Evolutionary conservation across 2,113 vertebrate species (phyloP).

Genomic region (Sander lucioperca): DNA sequence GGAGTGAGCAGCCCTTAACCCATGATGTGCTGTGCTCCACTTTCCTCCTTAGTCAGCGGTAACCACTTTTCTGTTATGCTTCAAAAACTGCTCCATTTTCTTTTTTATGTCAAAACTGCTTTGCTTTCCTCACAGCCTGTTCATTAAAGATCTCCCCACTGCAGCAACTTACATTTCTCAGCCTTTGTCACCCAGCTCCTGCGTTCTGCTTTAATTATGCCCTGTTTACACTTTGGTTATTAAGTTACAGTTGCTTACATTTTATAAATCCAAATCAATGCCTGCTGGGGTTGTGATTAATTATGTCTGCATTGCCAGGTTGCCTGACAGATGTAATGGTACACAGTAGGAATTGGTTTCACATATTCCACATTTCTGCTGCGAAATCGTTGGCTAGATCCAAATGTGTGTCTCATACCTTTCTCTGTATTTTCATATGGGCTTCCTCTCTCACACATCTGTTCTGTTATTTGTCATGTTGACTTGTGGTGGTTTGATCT

Average conservation of each 20-base stretch:
- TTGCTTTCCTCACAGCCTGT: neutral
- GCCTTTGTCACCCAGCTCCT: neutral
- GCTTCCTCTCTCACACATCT: neutral
- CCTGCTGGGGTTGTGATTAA: constrained; percentile 34
- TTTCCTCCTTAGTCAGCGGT: neutral
- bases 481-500: neutral
- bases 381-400: neutral
- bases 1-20: constrained; percentile 6
- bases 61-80: constrained; percentile 15
- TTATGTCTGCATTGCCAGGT: constrained; percentile 15
- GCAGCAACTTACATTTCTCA: neutral
- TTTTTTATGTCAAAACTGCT: neutral
- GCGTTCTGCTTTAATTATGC: constrained; percentile 13
- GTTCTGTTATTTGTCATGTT: neutral
- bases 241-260: constrained; percentile 16
- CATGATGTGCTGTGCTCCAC: constrained; percentile 13
- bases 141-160: neutral
- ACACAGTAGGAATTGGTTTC: constrained; percentile 26
- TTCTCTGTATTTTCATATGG: constrained; percentile 21
- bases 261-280: constrained; percentile 10
- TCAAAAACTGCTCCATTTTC: neutral
- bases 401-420: constrained; percentile 27
- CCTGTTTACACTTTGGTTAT: constrained; percentile 11
- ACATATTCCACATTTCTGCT: constrained; percentile 15
- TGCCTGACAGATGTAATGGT: constrained; percentile 45